These are phyloP conservation scores for Platorchestia sp. DNA, from an alignment of 1,140 invertebrate species.

Conservation along the genomic window DNA sequence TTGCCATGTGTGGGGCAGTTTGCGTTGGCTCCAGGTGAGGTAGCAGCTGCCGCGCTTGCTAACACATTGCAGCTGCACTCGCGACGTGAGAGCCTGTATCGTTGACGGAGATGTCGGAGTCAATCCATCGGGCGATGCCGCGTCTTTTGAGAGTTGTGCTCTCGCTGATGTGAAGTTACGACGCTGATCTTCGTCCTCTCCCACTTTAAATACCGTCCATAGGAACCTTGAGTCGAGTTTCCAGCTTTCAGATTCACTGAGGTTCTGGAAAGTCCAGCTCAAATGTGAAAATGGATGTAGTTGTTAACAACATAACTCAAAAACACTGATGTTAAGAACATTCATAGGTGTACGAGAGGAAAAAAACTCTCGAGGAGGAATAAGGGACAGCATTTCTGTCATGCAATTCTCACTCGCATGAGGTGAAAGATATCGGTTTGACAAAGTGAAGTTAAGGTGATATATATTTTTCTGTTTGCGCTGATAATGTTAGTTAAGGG, in stretches of 20 bases:
- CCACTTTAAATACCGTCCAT: background rate
- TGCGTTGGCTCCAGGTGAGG: background rate
- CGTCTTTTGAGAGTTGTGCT: background rate
- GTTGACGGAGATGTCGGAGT: background rate
- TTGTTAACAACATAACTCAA: background rate
- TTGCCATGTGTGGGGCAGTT: conserved; percentile 3
- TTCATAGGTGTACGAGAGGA: background rate
- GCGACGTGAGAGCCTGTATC: background rate
- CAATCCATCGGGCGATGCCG: background rate
- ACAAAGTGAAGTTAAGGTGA: no score
- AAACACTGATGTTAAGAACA: background rate
- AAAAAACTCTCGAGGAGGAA: background rate
- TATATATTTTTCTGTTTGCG: no score
- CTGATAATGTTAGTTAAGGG: no score
- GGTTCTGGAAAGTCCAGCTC: background rate
- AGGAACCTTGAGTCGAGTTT: background rate
- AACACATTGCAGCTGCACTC: background rate
- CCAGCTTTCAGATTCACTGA: background rate
- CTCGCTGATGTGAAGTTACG: background rate
- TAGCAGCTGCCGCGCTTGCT: background rate
- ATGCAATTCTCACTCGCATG: background rate
- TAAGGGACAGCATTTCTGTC: background rate
- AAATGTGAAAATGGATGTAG: background rate
- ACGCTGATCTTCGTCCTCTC: background rate
- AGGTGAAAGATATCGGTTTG: background rate